Evolutionary conservation across 2,113 vertebrate species (phyloP).

Genomic region (Callopanchax toddi): DNA sequence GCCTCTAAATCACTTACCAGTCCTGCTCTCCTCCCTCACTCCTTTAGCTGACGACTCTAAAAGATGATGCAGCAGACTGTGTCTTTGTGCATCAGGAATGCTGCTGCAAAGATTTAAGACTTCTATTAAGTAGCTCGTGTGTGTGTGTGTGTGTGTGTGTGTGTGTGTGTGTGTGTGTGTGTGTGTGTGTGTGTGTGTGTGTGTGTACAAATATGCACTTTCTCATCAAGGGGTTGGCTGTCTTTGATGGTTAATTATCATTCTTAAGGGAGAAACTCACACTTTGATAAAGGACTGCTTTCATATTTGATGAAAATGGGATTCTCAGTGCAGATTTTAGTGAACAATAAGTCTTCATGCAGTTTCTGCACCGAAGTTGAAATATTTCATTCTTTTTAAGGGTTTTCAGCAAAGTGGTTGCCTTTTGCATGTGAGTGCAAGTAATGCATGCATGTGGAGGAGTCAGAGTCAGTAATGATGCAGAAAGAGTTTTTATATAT

Average conservation of each 20-base stretch:
- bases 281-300: constrained; percentile 12
- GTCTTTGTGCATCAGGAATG: neutral
- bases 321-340: neutral
- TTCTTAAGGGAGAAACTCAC: constrained; percentile 21
- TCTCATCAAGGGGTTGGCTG: constrained; percentile 8
- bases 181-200: constrained; percentile 9
- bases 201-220: constrained; percentile 7
- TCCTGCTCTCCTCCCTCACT: constrained; percentile 19
- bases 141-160: neutral
- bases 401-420: too few species aligned
- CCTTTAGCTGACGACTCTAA: constrained; percentile 42
- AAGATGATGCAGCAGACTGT: constrained; percentile 38
- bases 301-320: constrained; percentile 6
- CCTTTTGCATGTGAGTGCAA: too few species aligned
- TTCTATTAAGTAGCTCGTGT: constrained; percentile 18
- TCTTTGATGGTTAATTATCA: constrained; percentile 27
- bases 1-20: constrained; percentile 42
- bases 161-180: neutral
- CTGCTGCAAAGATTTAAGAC: constrained; percentile 11
- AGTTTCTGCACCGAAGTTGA: too few species aligned
- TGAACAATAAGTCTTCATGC: neutral
- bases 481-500: too few species aligned
- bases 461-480: too few species aligned
- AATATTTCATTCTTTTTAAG: too few species aligned
- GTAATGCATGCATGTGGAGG: too few species aligned